Evolutionary conservation across 2,113 vertebrate genomes (phyloP).

Genomic region (Anthoscopus minutus): DNA sequence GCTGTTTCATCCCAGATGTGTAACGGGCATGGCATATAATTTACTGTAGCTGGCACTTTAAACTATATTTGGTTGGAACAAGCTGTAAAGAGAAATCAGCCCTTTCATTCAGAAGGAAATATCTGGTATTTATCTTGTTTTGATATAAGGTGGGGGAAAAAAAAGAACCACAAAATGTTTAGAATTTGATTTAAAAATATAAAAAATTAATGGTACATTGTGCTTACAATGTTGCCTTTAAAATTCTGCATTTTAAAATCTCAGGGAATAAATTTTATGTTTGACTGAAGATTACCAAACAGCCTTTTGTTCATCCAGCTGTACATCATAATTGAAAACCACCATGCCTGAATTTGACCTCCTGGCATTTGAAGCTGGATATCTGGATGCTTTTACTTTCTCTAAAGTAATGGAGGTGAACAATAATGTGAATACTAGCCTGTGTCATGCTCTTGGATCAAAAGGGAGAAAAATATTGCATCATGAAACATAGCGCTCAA

Average conservation of each 20-base stretch:
- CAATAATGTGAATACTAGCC: not conserved
- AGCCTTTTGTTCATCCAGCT: not conserved
- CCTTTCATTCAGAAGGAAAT: not conserved
- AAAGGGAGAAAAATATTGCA: not conserved
- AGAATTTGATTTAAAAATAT: not conserved
- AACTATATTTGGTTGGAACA: not conserved
- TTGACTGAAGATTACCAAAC: not conserved
- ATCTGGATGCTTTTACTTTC: not conserved
- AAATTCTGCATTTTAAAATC: not conserved
- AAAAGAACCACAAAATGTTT: not conserved
- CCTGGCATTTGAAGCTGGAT: not conserved
- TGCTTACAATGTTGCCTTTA: not conserved
- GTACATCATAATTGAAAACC: not conserved
- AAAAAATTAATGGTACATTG: fast-evolving
- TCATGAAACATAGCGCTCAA: not conserved
- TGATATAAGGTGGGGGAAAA: not conserved
- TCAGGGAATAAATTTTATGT: not conserved
- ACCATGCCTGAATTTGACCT: not conserved
- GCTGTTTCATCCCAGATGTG: not conserved
- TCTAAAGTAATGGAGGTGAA: not conserved
- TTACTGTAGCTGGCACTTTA: not conserved
- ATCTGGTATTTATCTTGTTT: not conserved
- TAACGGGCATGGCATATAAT: not conserved
- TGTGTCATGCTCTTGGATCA: not conserved
- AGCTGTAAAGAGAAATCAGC: not conserved